Evolutionary conservation across 1,140 invertebrate species (phyloP), one percentile per base, ranked within the genome.

Genomic region (Drosophila baimaii): DNA sequence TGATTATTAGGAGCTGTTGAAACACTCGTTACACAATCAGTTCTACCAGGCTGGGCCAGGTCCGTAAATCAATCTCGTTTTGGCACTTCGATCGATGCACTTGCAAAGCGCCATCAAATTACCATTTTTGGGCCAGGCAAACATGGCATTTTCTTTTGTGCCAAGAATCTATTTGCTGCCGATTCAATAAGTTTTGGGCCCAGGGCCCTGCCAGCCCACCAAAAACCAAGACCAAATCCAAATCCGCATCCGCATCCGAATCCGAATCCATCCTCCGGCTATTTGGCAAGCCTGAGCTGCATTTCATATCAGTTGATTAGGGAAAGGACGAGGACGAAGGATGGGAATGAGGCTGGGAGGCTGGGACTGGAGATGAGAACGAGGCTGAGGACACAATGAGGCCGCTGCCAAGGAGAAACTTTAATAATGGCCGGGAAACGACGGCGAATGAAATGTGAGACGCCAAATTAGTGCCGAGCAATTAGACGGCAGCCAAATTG

Each of bases 251-350:
- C 49, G 25, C 5, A 19, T 13, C 29, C 31, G 19, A 52, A 35
- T 52, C 51, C 51, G 8, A 54, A 35, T 23, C 19, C 31, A 23
- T 47, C 39, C 52, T 37, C 44, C 15, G 72, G 58, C 72, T 51
- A 37, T 70, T 80, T 76, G 71, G 43, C 71, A 66, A 47, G 70
- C 61, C 69, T 83, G 76, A 49, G 70, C 71, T 79, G 81, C 81
- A 84, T 83, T 76, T 71, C 76, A 68, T 65, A 84, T 74, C 77
- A 77, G 73, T 84, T 84, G 71, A 80, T 83, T 83, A 79, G 62
- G 63, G 64, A 56, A 58, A 31, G 44, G 57, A 46, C 57, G 35
- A 79, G 29, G 44, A 74, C 27, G 19, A 15, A 44, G 7, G 29
- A 35, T 10, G 19, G 15, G 43, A 19, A 23, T 8, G 35, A 39